phyloP scores from a whole-genome alignment of 2,888 invertebrate species.

The Microdon myrmicae region DNA sequence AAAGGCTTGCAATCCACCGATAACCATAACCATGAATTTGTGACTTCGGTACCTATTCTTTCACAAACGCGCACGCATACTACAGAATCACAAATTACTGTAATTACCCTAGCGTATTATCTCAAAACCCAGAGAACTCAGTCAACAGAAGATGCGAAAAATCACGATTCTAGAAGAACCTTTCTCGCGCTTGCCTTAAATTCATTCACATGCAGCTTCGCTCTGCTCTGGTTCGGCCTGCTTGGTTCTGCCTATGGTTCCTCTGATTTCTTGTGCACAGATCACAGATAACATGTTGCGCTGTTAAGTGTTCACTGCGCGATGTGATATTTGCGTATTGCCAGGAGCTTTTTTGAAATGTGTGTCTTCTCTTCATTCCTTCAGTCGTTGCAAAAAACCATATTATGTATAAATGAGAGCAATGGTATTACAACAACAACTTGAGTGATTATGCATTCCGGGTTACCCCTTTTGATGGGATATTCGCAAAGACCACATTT shows the following conservation, averaged over 20 bases:
- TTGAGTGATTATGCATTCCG: slow-evolving; percentile 39
- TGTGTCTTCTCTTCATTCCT: slow-evolving; percentile 20
- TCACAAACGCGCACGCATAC: slow-evolving; percentile 27
- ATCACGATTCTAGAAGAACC: slow-evolving; percentile 36
- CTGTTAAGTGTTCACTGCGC: slow-evolving; percentile 24
- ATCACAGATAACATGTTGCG: slow-evolving; percentile 51
- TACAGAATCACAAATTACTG: slow-evolving; percentile 59
- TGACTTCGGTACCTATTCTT: slow-evolving; percentile 21
- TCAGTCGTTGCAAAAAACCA: background rate
- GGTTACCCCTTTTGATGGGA: slow-evolving; percentile 31
- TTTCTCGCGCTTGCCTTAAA: slow-evolving; percentile 1
- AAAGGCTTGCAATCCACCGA: background rate
- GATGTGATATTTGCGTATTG: slow-evolving; percentile 51
- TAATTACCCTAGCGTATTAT: slow-evolving; percentile 60
- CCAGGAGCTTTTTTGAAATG: slow-evolving; percentile 51
- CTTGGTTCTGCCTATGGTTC: background rate
- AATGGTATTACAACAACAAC: slow-evolving; percentile 4
- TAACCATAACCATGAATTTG: slow-evolving; percentile 36
- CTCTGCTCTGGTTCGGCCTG: slow-evolving; percentile 5
- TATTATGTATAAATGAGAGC: background rate
- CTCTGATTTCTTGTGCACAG: slow-evolving; percentile 27
- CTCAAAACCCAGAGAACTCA: slow-evolving; percentile 57
- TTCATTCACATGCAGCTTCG: slow-evolving; percentile 24
- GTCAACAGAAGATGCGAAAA: slow-evolving; percentile 40
- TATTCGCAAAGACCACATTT: slow-evolving; percentile 27